These are phyloP conservation scores for Plutella xylostella DNA, from an alignment of 2,888 invertebrate genomes.

Conservation along the genomic window DNA sequence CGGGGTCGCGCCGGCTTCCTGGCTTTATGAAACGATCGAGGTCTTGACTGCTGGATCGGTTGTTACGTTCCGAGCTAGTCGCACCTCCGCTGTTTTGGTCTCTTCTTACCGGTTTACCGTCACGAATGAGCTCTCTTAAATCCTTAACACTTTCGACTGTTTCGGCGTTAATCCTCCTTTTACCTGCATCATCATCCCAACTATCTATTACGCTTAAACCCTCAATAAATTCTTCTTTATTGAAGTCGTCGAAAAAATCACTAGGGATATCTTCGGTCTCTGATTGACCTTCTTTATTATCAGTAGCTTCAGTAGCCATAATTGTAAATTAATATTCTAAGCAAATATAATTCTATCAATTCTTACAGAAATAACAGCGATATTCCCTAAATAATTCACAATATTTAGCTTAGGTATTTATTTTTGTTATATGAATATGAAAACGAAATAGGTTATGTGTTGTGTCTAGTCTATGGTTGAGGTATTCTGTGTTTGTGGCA, in stretches of 20 bases:
- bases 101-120: slow-evolving; percentile 2
- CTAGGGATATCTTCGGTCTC: slow-evolving; percentile 54
- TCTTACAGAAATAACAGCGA: no score
- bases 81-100: neutral
- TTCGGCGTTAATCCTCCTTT: slow-evolving; percentile 27
- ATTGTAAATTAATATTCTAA: no score
- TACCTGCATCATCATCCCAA: slow-evolving; percentile 39
- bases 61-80: neutral
- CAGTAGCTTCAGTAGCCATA: no score
- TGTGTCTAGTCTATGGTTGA: no score
- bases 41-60: neutral
- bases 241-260: slow-evolving; percentile 62
- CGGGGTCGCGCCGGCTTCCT: slow-evolving; percentile 54
- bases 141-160: slow-evolving; percentile 36
- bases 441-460: no score
- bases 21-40: slow-evolving; percentile 48
- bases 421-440: no score
- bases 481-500: no score
- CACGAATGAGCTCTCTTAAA: slow-evolving; percentile 36
- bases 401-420: no score
- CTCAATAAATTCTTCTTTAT: slow-evolving; percentile 55
- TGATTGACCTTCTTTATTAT: no score
- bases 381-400: no score
- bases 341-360: no score
- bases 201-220: slow-evolving; percentile 60